Base-by-base conservation (phyloP, 2,113 vertebrate species). In the Brachionichthys hirsutus region DNA sequence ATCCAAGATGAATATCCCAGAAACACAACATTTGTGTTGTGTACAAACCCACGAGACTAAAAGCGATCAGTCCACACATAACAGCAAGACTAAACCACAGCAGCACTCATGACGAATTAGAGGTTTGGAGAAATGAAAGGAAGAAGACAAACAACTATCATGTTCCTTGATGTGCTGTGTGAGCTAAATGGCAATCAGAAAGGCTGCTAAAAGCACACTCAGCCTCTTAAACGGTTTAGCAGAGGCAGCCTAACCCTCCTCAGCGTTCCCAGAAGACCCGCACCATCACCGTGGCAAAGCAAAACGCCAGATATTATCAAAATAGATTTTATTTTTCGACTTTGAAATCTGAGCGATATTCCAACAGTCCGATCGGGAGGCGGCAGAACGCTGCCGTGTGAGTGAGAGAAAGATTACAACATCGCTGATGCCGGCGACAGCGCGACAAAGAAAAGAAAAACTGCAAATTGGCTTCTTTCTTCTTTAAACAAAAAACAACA, bases 301-400 rank as follows among this genome's bases (percentile, higher is more conserved):
- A 53, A 83, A 81, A 80, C 51, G 82, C 70, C 78, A 88, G 12
- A 62, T 95, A 93, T 94, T 98, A 98, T 98, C 97, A 99, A 99
- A 99, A 99, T 99, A 99, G 94, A 98, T 95, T 98, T 99, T 99
- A 98, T 12, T 98, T 99, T 94, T 96, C 96, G 94, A 97, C 93
- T 94, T 90, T 84, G 85, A 94, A 93, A 95, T 96, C 93, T 92
- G 94, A 97, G 93, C 94, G 92, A 93, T 95, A 94, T 94, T 94
- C 94, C 94, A 96, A 94, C 94, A 94, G 93, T 96, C 95, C 95
- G 95, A 95, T 94, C 93, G 92, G 92, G 89, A 93, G 93, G 93
- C 92, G 93, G 93, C 89, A 92, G 63, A 61, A 61, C 82, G 93
- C 92, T 94, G 92, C 94, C 93, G 89, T 92, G 77, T 82, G 93